phyloP scores from a whole-genome alignment of 2,888 invertebrate species.

The Myopa tessellatipennis region DNA sequence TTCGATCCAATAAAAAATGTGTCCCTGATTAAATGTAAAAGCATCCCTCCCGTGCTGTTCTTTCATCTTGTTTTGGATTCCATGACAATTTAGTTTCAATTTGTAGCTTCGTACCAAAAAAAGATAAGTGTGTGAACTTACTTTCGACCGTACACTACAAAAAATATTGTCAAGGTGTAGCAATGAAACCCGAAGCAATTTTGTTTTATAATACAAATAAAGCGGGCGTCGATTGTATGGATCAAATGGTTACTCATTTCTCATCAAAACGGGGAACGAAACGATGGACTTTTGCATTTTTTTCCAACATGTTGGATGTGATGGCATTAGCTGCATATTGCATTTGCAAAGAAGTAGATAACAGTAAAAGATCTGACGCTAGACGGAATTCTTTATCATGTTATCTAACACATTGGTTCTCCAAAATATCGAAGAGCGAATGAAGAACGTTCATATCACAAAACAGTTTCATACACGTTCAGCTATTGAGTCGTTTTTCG shows the following conservation, averaged over 20 bases:
- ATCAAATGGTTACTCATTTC: constrained; percentile 43
- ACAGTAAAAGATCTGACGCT: too few relatives aligned
- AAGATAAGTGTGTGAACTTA: constrained; percentile 42
- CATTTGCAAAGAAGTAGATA: too few relatives aligned
- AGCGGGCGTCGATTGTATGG: constrained; percentile 41
- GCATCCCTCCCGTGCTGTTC: too few relatives aligned
- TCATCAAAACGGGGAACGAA: constrained; percentile 42
- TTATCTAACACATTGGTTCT: too few relatives aligned
- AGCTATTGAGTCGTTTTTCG: too few relatives aligned
- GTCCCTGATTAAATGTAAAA: constrained; percentile 1
- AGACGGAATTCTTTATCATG: too few relatives aligned
- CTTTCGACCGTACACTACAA: constrained; percentile 43
- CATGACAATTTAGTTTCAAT: too few relatives aligned
- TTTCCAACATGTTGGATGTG: constrained; percentile 44
- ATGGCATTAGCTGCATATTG: constrained; percentile 37
- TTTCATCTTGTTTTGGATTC: too few relatives aligned
- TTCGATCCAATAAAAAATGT: constrained; percentile 42
- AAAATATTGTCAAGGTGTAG: constrained; percentile 29
- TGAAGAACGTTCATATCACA: too few relatives aligned
- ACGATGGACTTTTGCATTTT: constrained; percentile 34
- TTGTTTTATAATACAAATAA: constrained; percentile 44
- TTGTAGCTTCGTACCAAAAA: constrained; percentile 41
- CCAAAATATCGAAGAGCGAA: too few relatives aligned
- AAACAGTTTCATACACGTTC: too few relatives aligned
- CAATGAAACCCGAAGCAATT: constrained; percentile 46